Evolutionary conservation across 2,113 vertebrate genomes (phyloP).

Genomic region (Chaenogobius annularis): DNA sequence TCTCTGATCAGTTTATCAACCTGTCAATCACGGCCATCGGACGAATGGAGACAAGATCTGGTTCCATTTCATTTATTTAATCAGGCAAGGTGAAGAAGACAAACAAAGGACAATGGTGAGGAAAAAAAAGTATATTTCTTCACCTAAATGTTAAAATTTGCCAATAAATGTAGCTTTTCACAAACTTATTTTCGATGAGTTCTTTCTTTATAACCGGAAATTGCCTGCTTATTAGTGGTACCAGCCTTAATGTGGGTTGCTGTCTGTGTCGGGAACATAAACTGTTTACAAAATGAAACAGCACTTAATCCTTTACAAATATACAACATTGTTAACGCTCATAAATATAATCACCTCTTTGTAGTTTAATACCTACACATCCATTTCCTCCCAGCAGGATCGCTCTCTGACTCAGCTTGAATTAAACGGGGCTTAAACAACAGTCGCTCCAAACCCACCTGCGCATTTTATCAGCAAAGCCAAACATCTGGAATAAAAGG

Average conservation of each 20-base stretch:
- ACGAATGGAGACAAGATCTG: too few relatives aligned
- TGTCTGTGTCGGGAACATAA: not conserved
- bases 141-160: too few relatives aligned
- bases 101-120: too few relatives aligned
- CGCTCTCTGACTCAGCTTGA: slow-evolving; percentile 3
- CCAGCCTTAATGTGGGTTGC: not conserved
- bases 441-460: slow-evolving; percentile 28
- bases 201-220: not conserved
- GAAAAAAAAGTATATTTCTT: too few relatives aligned
- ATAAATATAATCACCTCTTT: slow-evolving; percentile 13
- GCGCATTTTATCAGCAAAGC: slow-evolving; percentile 23
- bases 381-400: slow-evolving; percentile 8
- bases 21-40: too few relatives aligned
- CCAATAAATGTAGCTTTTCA: too few relatives aligned
- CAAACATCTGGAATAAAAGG: slow-evolving; percentile 47
- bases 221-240: not conserved
- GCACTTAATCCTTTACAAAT: slow-evolving; percentile 6
- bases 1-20: too few relatives aligned
- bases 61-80: too few relatives aligned
- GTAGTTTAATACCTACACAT: slow-evolving; percentile 17
- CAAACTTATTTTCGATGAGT: not conserved
- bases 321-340: not conserved
- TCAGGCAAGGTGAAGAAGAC: too few relatives aligned
- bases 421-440: slow-evolving; percentile 19
- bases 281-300: not conserved